Evolutionary conservation across 92 coral and sea anemone species (phyloP).

Genomic region (Zoanthus solanderi): DNA sequence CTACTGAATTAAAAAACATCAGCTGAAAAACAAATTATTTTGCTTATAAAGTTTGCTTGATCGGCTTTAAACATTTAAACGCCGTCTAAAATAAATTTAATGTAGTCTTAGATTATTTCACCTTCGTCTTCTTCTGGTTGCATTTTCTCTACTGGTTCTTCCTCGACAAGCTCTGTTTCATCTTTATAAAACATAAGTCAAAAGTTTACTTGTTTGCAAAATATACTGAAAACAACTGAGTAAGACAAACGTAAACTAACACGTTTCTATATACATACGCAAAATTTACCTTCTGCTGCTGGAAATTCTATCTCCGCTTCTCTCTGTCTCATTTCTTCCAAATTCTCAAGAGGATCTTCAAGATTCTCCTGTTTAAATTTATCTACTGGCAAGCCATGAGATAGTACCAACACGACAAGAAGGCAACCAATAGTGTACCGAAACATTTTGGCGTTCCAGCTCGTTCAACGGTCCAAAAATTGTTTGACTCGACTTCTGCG

Average conservation of each 20-base stretch:
- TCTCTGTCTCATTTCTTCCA: background rate
- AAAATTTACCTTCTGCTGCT: conserved; percentile 14
- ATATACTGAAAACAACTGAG: too few species aligned
- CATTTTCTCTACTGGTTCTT: background rate
- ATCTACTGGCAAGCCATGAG: conserved; percentile 27
- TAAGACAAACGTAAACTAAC: background rate
- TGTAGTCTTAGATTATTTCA: background rate
- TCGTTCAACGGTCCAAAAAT: background rate
- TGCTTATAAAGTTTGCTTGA: background rate
- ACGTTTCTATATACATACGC: background rate
- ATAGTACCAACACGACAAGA: conserved; percentile 12
- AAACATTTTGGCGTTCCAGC: conserved; percentile 28
- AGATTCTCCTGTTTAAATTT: background rate
- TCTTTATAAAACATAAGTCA: conserved; percentile 22
- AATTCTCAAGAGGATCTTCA: conserved; percentile 35
- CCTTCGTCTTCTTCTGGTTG: background rate
- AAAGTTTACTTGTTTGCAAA: background rate
- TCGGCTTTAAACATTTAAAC: background rate
- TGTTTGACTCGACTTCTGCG: background rate
- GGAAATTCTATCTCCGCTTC: conserved; percentile 1
- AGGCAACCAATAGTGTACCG: conserved; percentile 32
- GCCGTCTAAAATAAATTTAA: background rate
- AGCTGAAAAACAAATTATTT: too few species aligned
- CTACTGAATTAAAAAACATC: too few species aligned
- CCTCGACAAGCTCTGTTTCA: background rate